A percentile compares a stretch with the other conserved stretches of the same genome.
Evolutionary conservation across 23 tunicate species (phyloP).

Genomic region (Aplidium turbinatum): DNA sequence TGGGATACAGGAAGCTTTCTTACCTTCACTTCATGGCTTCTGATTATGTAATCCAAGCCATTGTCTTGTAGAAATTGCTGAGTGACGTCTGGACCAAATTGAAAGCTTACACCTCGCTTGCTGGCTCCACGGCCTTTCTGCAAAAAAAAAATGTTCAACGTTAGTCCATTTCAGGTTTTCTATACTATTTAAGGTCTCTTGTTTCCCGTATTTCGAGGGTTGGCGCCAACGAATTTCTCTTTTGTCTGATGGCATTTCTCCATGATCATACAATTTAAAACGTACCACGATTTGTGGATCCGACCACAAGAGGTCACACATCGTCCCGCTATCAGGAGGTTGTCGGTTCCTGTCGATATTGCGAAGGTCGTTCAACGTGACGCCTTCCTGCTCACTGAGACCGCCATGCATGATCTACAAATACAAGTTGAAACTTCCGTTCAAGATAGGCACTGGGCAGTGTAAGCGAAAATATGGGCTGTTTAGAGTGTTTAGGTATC

Average conservation of each 20-base stretch:
- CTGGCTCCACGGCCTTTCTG: slow-evolving; percentile 87
- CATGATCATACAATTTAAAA: too few species aligned
- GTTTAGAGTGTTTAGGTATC: too few species aligned
- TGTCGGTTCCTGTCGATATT: slow-evolving; percentile 82
- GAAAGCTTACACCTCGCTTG: slow-evolving; percentile 92
- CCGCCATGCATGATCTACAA: slow-evolving; percentile 97
- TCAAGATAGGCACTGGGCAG: too few species aligned
- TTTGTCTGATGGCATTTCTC: too few species aligned
- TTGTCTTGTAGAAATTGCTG: slow-evolving; percentile 74
- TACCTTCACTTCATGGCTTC: slow-evolving; percentile 99
- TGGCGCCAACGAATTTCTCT: too few species aligned
- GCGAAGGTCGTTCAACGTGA: slow-evolving; percentile 86
- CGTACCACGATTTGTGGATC: slow-evolving; percentile 83
- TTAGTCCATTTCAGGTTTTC: too few species aligned
- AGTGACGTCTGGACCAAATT: slow-evolving; percentile 97
- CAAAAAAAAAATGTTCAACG: too few species aligned
- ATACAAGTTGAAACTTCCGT: too few species aligned
- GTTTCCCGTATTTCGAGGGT: too few species aligned
- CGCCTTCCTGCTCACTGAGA: slow-evolving; percentile 63
- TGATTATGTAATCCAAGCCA: slow-evolving; percentile 86
- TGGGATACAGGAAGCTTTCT: background rate
- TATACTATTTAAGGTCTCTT: too few species aligned
- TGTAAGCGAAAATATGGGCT: too few species aligned
- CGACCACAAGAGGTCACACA: slow-evolving; percentile 99
- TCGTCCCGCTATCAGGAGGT: slow-evolving; percentile 85